Percentiles rank a stretch among this genome's conserved stretches.
phyloP scores from a whole-genome alignment of 1,140 invertebrate genomes.

The Cardiocondyla obscurior region DNA sequence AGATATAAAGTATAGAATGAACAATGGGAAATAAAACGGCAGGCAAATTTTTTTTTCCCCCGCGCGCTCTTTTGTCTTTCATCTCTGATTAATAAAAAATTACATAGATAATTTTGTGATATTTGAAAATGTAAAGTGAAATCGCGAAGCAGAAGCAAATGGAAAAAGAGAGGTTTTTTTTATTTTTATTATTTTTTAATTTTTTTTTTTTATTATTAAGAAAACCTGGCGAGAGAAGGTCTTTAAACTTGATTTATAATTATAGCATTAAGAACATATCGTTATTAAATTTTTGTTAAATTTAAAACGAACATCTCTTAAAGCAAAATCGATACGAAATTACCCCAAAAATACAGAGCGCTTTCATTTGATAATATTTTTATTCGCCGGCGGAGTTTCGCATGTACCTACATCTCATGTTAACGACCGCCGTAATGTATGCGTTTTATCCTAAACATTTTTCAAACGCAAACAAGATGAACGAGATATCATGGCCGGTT shows the following conservation, averaged over 20 bases:
- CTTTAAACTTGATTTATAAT: background rate
- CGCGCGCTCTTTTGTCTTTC: background rate
- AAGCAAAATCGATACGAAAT: background rate
- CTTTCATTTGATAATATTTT: background rate
- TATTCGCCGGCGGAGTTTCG: background rate
- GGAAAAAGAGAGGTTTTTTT: background rate
- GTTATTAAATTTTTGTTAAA: background rate
- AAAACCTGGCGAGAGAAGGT: background rate
- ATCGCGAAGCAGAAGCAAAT: background rate
- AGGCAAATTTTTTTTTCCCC: background rate
- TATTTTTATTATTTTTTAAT: too few species aligned
- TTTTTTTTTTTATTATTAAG: too few species aligned
- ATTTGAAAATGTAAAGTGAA: background rate
- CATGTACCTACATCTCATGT: background rate
- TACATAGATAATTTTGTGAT: background rate
- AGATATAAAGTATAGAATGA: background rate
- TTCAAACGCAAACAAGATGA: slow-evolving; percentile 11
- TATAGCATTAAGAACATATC: background rate
- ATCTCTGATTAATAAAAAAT: background rate
- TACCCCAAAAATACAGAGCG: background rate
- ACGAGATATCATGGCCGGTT: slow-evolving; percentile 6
- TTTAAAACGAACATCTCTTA: background rate
- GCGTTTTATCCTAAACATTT: background rate
- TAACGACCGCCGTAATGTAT: background rate
- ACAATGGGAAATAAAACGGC: background rate